Conservation (phyloP, 2,113 vertebrate genomes). For the Coreoperca whiteheadi region DNA sequence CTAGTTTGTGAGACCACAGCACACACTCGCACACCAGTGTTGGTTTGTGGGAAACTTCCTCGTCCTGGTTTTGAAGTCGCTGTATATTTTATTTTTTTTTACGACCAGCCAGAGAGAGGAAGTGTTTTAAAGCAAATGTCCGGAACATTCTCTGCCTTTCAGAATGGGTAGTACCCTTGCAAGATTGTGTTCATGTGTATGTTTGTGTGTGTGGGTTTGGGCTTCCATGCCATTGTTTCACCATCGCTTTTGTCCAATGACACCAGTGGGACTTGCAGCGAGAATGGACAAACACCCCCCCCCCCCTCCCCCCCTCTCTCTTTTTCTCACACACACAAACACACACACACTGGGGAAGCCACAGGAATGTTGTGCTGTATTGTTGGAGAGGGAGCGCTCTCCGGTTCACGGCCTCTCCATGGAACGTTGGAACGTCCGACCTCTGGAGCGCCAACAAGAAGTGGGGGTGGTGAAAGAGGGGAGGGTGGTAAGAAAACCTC, state of each 20-base stretch:
- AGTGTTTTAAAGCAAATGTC: slow-evolving; percentile 72
- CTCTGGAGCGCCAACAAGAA: slow-evolving; percentile 66
- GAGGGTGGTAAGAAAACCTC: slow-evolving; percentile 61
- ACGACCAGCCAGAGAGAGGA: slow-evolving; percentile 75
- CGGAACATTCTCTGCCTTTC: slow-evolving; percentile 66
- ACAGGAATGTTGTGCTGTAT: slow-evolving; percentile 81
- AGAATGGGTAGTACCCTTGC: slow-evolving; percentile 62
- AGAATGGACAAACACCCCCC: slow-evolving; percentile 67
- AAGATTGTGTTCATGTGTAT: slow-evolving; percentile 21
- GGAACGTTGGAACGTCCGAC: slow-evolving; percentile 80
- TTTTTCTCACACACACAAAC: slow-evolving; percentile 12
- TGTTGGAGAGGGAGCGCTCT: slow-evolving; percentile 75
- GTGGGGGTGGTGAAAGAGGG: slow-evolving; percentile 49
- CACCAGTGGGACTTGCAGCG: slow-evolving; percentile 73
- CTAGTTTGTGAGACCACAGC: not conserved
- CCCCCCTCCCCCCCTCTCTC: not conserved
- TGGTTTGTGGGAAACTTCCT: slow-evolving; percentile 74
- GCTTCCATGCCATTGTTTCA: slow-evolving; percentile 76
- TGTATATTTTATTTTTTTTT: slow-evolving; percentile 53
- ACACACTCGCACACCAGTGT: slow-evolving; percentile 9
- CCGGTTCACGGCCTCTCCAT: slow-evolving; percentile 79
- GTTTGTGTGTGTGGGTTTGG: slow-evolving; percentile 24
- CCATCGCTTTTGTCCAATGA: slow-evolving; percentile 68
- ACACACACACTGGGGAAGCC: slow-evolving; percentile 67
- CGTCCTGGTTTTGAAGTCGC: slow-evolving; percentile 72